Percentiles rank a stretch among this genome's conserved stretches.
These are phyloP conservation scores for Protobothrops mucrosquamatus DNA, from an alignment of 2,113 vertebrate genomes.

Conservation along the genomic window DNA sequence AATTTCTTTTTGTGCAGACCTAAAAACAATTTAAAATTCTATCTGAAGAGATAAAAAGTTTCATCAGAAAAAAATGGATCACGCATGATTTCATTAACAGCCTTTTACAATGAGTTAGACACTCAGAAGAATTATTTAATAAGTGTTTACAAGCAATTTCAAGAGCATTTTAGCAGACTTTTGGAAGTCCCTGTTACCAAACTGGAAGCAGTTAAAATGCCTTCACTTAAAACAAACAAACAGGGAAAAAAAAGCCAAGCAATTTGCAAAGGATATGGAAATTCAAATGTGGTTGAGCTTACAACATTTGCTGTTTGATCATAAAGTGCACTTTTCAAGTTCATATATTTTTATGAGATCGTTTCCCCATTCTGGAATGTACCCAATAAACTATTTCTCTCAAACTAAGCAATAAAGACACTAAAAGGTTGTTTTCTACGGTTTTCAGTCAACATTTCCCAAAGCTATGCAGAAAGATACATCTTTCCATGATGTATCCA, in stretches of 20 bases:
- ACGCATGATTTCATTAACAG: slow-evolving; percentile 49
- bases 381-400: neutral
- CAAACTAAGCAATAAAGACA: neutral
- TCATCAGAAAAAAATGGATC: slow-evolving; percentile 39
- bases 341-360: neutral
- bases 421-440: neutral
- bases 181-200: slow-evolving; percentile 8
- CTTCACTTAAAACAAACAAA: neutral
- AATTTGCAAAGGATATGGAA: slow-evolving; percentile 33
- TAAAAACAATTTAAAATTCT: slow-evolving; percentile 64
- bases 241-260: slow-evolving; percentile 15
- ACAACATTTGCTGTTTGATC: slow-evolving; percentile 1
- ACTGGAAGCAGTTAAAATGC: slow-evolving; percentile 24
- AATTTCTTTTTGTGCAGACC: slow-evolving; percentile 58
- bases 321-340: slow-evolving; percentile 2
- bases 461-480: neutral
- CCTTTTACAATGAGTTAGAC: slow-evolving; percentile 41
- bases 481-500: neutral
- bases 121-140: slow-evolving; percentile 51
- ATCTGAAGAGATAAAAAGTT: slow-evolving; percentile 55
- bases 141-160: slow-evolving; percentile 54
- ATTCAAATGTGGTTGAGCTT: neutral
- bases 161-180: slow-evolving; percentile 19
- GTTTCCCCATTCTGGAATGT: neutral
- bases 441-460: neutral